phyloP scores from a whole-genome alignment of 2,888 invertebrate species.

The Horisme vitalbata region DNA sequence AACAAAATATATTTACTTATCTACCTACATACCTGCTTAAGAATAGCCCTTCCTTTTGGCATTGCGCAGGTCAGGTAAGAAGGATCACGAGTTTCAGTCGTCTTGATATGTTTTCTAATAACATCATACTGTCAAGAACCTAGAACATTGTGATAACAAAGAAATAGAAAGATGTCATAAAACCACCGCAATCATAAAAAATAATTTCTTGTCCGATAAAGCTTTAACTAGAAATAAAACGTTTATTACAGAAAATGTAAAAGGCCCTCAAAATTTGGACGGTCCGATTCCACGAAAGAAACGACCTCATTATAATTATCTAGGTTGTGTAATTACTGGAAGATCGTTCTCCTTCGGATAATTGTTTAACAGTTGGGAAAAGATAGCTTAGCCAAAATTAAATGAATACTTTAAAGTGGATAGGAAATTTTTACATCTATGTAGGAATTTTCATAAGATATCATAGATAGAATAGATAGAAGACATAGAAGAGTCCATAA shows the following conservation, averaged over 20 bases:
- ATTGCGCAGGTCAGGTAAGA: too few species aligned
- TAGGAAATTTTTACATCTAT: neutral
- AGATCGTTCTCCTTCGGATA: conserved; percentile 16
- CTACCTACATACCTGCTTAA: too few species aligned
- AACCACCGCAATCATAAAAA: neutral
- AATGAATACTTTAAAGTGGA: neutral
- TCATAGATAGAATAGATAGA: too few species aligned
- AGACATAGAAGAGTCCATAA: too few species aligned
- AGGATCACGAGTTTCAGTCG: too few species aligned
- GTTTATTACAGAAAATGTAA: neutral
- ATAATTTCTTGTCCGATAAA: neutral
- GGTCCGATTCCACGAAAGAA: neutral
- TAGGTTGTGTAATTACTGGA: conserved; percentile 15
- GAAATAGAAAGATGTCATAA: too few species aligned
- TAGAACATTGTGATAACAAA: too few species aligned
- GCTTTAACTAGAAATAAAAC: neutral
- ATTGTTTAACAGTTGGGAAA: conserved; percentile 15
- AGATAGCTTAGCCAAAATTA: conserved; percentile 7
- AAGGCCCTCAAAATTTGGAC: neutral
- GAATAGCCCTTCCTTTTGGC: too few species aligned
- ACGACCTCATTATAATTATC: conserved; percentile 18
- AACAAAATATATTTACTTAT: too few species aligned
- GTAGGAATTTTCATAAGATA: too few species aligned
- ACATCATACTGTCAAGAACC: too few species aligned
- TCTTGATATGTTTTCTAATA: too few species aligned